Percentiles rank a stretch among this genome's conserved stretches.
Evolutionary conservation across 2,888 invertebrate genomes (phyloP).

Genomic region (Clitarchus hookeri): DNA sequence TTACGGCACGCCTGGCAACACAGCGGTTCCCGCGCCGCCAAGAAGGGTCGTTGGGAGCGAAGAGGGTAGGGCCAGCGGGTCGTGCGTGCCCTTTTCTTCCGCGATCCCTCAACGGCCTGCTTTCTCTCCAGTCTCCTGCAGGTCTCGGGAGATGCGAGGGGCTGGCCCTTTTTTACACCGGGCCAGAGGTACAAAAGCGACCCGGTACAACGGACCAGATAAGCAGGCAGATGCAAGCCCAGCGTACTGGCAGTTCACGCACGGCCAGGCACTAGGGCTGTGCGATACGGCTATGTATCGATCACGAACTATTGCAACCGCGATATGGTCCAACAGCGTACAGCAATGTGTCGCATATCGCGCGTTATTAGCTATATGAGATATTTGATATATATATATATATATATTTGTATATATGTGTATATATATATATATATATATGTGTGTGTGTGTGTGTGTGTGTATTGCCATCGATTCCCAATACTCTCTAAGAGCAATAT

Average conservation of each 20-base stretch:
- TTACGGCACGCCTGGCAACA: neutral
- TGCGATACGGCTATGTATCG: no score
- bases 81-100: neutral
- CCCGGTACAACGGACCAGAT: neutral
- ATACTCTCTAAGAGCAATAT: no score
- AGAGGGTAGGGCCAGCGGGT: neutral
- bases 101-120: neutral
- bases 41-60: neutral
- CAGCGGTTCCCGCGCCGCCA: neutral
- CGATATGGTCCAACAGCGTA: no score
- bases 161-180: neutral
- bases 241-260: neutral
- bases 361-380: no score
- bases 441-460: no score
- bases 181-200: neutral
- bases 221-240: neutral
- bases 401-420: no score
- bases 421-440: no score
- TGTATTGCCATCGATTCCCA: no score
- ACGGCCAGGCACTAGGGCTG: no score
- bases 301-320: no score
- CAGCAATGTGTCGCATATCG: no score
- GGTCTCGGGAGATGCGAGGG: neutral
- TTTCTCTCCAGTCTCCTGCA: neutral
- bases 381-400: no score